Percentiles rank a stretch among this genome's conserved stretches.
These are phyloP conservation scores for Cyclophora punctaria DNA, from an alignment of 2,888 invertebrate species.

Conservation along the genomic window DNA sequence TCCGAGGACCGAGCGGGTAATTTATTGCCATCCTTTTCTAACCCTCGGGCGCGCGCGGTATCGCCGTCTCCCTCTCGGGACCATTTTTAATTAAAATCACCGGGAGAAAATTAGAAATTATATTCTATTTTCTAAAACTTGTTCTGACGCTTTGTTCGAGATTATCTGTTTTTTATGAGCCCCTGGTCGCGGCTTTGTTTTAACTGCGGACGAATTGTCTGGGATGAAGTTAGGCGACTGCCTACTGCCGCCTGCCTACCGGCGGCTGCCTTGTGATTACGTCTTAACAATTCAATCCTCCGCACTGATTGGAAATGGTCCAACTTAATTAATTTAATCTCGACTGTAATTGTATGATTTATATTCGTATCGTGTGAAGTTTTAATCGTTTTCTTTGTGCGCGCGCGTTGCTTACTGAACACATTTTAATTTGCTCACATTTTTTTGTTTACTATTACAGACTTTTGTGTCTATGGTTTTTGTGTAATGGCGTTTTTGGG, in stretches of 20 bases:
- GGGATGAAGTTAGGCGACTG: conserved; percentile 51
- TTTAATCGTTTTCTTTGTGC: conserved; percentile 10
- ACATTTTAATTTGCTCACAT: conserved; percentile 13
- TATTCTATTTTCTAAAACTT: conserved; percentile 76
- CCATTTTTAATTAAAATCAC: conserved; percentile 75
- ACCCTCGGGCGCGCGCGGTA: conserved; percentile 38
- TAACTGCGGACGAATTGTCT: conserved; percentile 65
- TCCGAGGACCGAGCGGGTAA: conserved; percentile 60
- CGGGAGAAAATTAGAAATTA: conserved; percentile 75
- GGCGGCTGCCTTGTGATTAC: conserved; percentile 50
- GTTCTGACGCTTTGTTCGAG: conserved; percentile 71
- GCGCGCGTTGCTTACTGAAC: conserved; percentile 6
- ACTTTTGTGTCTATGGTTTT: neutral
- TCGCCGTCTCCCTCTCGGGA: conserved; percentile 62
- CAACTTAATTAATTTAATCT: conserved; percentile 28
- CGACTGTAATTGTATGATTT: conserved; percentile 19
- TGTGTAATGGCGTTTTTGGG: too few species aligned
- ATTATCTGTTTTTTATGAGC: conserved; percentile 74
- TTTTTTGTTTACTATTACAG: conserved; percentile 8
- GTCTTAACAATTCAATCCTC: conserved; percentile 58
- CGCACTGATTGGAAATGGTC: conserved; percentile 52
- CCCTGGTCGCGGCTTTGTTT: conserved; percentile 67
- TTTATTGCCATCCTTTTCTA: conserved; percentile 65
- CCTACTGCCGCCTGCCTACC: conserved; percentile 24
- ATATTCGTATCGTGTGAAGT: conserved; percentile 20